phyloP scores from a whole-genome alignment of 2,888 invertebrate genomes.

The Ceramica pisi region DNA sequence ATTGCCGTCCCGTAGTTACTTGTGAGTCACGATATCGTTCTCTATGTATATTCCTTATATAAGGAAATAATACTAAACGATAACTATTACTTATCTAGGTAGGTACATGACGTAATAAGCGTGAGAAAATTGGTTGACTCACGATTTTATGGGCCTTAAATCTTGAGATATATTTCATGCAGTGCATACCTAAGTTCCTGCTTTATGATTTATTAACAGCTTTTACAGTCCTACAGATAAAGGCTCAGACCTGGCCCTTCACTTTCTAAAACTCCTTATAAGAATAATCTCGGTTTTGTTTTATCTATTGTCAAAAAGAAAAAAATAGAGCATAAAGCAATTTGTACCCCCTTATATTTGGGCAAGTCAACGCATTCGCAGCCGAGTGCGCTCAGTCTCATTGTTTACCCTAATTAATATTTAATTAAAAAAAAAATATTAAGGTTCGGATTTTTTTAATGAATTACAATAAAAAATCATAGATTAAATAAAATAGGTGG shows the following conservation, averaged over 20 bases:
- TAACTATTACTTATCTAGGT: constrained; percentile 52
- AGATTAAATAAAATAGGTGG: too few species aligned
- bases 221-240: neutral
- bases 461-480: too few species aligned
- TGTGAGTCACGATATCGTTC: constrained; percentile 63
- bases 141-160: constrained; percentile 36
- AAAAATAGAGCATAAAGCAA: too few species aligned
- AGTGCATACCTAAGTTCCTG: neutral
- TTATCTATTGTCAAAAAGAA: neutral
- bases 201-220: neutral
- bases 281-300: neutral
- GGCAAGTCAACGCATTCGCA: too few species aligned
- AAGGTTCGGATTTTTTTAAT: too few species aligned
- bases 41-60: constrained; percentile 39
- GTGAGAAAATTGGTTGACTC: constrained; percentile 50
- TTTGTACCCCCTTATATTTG: too few species aligned
- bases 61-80: constrained; percentile 64
- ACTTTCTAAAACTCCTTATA: neutral
- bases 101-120: constrained; percentile 52
- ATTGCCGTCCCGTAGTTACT: constrained; percentile 53
- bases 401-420: too few species aligned
- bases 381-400: too few species aligned
- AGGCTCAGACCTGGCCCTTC: neutral
- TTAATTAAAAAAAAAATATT: too few species aligned
- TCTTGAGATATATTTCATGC: constrained; percentile 32